Conservation (phyloP, 2,797 vertebrate genomes). For the Anisognathus igniventris region DNA sequence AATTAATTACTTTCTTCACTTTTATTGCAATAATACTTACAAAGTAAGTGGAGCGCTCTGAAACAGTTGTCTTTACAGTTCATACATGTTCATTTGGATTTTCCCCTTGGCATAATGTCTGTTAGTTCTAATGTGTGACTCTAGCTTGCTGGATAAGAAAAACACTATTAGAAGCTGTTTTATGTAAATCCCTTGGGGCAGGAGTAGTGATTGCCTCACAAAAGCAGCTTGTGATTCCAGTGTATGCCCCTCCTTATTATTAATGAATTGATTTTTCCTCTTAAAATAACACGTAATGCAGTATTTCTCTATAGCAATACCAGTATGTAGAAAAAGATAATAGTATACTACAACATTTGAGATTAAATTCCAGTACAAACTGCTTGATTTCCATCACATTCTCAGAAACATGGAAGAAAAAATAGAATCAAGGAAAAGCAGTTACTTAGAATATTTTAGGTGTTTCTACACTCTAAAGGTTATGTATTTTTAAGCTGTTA, state of each 20-base stretch:
- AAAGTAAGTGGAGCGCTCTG: not conserved
- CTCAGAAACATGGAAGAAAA: not conserved
- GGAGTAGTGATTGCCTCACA: not conserved
- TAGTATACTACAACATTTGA: not conserved
- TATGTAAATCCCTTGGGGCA: not conserved
- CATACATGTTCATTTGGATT: not conserved
- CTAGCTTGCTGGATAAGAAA: not conserved
- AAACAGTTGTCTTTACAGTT: not conserved
- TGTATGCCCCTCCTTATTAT: not conserved
- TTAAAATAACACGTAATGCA: not conserved
- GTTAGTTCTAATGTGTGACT: not conserved
- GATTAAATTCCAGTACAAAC: not conserved
- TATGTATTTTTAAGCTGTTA: not conserved
- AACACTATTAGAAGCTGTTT: not conserved
- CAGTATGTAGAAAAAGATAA: not conserved
- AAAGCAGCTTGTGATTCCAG: not conserved
- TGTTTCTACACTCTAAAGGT: not conserved
- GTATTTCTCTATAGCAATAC: not conserved
- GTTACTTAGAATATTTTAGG: not conserved
- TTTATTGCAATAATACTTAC: not conserved
- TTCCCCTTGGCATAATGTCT: not conserved
- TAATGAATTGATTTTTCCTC: not conserved
- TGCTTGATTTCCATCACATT: not conserved
- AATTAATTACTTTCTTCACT: conserved; percentile 4
- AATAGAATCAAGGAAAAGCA: not conserved